Percentiles rank a stretch among this genome's conserved stretches.
These are phyloP conservation scores for Cyclina sinensis DNA, from an alignment of 1,140 invertebrate species.

Conservation along the genomic window DNA sequence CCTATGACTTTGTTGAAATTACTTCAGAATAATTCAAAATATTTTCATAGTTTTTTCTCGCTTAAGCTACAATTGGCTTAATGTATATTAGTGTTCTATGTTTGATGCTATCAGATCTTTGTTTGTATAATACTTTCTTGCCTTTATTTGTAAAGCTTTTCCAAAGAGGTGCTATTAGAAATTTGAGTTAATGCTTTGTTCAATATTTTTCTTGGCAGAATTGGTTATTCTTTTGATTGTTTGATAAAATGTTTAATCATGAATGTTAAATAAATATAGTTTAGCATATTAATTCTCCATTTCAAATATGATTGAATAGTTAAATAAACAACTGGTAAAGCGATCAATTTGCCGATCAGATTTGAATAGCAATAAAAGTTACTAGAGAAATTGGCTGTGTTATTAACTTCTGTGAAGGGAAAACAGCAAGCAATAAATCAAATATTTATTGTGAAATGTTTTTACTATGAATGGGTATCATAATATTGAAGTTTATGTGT, in stretches of 20 bases:
- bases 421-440: neutral
- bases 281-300: slow-evolving; percentile 43
- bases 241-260: slow-evolving; percentile 33
- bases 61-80: too few species aligned
- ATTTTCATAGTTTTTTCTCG: too few species aligned
- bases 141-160: slow-evolving; percentile 10
- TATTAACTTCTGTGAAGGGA: slow-evolving; percentile 23
- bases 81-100: too few species aligned
- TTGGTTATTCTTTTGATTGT: slow-evolving; percentile 24
- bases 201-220: slow-evolving; percentile 30
- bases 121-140: neutral
- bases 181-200: slow-evolving; percentile 9
- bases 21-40: too few species aligned
- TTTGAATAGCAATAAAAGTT: slow-evolving; percentile 3
- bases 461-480: neutral
- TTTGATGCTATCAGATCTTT: neutral
- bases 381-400: neutral
- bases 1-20: neutral
- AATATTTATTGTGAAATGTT: slow-evolving; percentile 13
- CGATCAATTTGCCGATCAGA: slow-evolving; percentile 9
- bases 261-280: slow-evolving; percentile 17
- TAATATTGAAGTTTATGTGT: neutral
- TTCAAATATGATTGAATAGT: slow-evolving; percentile 32
- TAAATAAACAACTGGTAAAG: neutral
- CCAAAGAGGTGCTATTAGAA: neutral